These are phyloP conservation scores for Centroberyx gerrardi DNA, from an alignment of 2,797 vertebrate genomes.

Conservation along the genomic window DNA sequence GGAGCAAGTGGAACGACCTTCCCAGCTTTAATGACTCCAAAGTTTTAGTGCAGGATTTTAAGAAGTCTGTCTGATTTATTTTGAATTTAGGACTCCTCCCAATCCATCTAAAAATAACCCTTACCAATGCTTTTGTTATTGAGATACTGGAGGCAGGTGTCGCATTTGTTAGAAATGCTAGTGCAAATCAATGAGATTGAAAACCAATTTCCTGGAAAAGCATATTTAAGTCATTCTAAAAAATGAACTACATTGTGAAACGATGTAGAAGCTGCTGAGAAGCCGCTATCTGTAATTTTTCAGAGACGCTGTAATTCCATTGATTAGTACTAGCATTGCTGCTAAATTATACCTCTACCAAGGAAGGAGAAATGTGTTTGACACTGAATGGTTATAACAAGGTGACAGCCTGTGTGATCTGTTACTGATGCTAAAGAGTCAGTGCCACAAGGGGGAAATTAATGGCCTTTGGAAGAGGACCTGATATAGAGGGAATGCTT, in stretches of 20 bases:
- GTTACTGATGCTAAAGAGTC: constrained; percentile 59
- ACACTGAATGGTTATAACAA: constrained; percentile 60
- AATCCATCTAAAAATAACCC: too few species aligned
- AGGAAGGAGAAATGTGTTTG: constrained; percentile 30
- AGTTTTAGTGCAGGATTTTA: too few species aligned
- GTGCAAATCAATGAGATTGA: not conserved
- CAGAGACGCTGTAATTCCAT: constrained; percentile 6
- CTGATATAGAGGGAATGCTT: constrained; percentile 65
- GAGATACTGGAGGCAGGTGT: constrained; percentile 35
- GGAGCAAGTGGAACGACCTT: too few species aligned
- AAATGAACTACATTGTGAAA: not conserved
- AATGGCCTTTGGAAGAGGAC: constrained; percentile 70
- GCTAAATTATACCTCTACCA: constrained; percentile 35
- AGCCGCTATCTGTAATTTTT: constrained; percentile 1
- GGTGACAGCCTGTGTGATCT: constrained; percentile 48
- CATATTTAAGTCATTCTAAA: constrained; percentile 20
- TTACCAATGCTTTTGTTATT: not conserved
- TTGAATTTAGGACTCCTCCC: too few species aligned
- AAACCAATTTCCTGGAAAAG: constrained; percentile 42
- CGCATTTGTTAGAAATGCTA: constrained; percentile 27
- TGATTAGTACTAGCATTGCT: constrained; percentile 7
- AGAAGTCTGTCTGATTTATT: too few species aligned
- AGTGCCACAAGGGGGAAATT: constrained; percentile 67
- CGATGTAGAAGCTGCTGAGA: not conserved
- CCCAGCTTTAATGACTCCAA: too few species aligned